Conservation (phyloP, 2,797 vertebrate genomes). For the Galagoides demidoff region DNA sequence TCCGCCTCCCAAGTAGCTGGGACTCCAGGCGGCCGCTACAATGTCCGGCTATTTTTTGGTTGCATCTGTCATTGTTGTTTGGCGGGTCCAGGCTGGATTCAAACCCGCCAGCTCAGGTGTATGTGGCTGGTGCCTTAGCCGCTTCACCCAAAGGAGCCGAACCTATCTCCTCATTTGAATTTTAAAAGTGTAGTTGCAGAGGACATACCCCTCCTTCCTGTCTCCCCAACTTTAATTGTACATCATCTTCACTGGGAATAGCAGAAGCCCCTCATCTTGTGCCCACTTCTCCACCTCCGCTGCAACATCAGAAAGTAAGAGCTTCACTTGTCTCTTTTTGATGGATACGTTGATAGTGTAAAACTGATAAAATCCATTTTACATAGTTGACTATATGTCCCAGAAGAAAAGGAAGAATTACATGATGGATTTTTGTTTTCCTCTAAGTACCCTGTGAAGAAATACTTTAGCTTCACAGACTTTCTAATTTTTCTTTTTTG, state of each 20-base stretch:
- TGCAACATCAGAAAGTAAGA: fast-evolving
- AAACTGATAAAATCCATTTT: not conserved
- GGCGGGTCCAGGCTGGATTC: too few relatives aligned
- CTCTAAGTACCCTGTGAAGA: not conserved
- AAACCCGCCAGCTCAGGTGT: too few relatives aligned
- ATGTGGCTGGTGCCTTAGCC: too few relatives aligned
- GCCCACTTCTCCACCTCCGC: not conserved
- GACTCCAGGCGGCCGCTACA: too few relatives aligned
- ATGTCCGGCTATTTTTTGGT: too few relatives aligned
- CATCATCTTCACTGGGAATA: not conserved
- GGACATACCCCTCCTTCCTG: not conserved
- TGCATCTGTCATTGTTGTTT: too few relatives aligned
- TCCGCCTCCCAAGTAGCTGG: too few relatives aligned
- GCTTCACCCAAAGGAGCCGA: too few relatives aligned
- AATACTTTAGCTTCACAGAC: not conserved
- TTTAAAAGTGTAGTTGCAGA: not conserved
- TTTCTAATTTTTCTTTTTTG: constrained; percentile 24
- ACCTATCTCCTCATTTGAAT: too few relatives aligned
- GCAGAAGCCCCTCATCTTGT: not conserved
- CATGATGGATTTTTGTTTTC: not conserved
- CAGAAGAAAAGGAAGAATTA: not conserved
- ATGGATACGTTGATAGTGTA: not conserved
- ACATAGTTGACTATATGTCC: not conserved
- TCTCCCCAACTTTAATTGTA: too few relatives aligned
- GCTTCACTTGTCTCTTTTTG: not conserved